Evolutionary conservation across 1,140 invertebrate species (phyloP).

Genomic region (Dryas iulia): DNA sequence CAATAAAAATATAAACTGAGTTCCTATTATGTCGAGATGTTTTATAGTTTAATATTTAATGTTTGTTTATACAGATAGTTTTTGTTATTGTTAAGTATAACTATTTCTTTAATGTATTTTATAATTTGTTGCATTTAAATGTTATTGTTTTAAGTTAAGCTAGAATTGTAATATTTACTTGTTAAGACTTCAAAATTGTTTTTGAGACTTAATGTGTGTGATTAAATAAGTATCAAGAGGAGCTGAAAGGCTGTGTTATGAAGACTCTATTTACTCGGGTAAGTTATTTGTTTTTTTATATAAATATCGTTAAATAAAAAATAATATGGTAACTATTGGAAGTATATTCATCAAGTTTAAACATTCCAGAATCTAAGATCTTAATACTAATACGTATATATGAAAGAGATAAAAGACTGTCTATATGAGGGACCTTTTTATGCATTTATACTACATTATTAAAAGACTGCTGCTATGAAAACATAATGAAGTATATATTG

Average conservation of each 20-base stretch:
- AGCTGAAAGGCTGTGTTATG: background rate
- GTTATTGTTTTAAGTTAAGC: background rate
- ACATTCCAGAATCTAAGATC: background rate
- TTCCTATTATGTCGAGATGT: conserved; percentile 62
- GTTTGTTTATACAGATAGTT: background rate
- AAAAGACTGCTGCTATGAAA: background rate
- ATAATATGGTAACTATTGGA: background rate
- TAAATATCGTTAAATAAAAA: background rate
- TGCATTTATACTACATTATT: background rate
- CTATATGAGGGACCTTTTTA: background rate
- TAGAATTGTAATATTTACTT: background rate
- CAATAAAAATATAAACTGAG: background rate
- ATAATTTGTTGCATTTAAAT: background rate
- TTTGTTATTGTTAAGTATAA: background rate
- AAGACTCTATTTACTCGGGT: background rate
- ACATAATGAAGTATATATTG: background rate
- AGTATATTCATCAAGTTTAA: background rate
- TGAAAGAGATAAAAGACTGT: background rate
- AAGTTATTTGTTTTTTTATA: background rate
- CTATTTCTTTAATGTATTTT: background rate
- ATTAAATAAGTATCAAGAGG: background rate
- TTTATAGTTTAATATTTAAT: background rate
- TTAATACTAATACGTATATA: too few species aligned
- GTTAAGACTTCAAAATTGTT: background rate
- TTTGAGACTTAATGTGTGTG: background rate